These are phyloP conservation scores for Picathartes gymnocephalus DNA, from an alignment of 2,113 vertebrate genomes.

Conservation along the genomic window DNA sequence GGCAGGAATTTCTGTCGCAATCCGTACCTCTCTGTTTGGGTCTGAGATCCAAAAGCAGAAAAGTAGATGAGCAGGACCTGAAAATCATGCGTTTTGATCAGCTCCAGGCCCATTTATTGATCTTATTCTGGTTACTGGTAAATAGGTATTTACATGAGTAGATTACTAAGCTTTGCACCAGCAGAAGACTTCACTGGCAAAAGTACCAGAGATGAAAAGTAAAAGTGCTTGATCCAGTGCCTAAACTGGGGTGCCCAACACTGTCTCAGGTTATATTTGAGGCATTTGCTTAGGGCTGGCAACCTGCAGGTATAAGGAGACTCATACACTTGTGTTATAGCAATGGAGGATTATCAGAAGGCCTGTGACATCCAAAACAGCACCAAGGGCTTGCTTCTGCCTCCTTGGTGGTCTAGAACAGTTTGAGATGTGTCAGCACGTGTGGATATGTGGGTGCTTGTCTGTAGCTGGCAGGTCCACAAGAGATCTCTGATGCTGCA, in stretches of 20 bases:
- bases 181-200: neutral
- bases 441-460: neutral
- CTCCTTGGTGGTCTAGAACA: neutral
- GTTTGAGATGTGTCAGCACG: neutral
- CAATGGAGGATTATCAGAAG: too few species aligned
- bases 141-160: neutral
- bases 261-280: neutral
- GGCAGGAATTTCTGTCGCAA: neutral
- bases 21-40: neutral
- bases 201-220: neutral
- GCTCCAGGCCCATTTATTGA: neutral
- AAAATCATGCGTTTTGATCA: neutral
- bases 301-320: neutral
- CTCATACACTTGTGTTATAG: fast-evolving
- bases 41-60: neutral
- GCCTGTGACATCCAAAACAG: neutral
- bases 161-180: neutral
- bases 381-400: fast-evolving
- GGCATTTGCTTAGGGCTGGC: neutral
- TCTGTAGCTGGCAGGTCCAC: neutral
- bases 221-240: neutral
- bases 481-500: neutral
- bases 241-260: neutral
- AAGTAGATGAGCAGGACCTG: neutral
- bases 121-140: neutral